Evolutionary conservation across 2,113 vertebrate species (phyloP).

Genomic region (Lutjanus erythropterus): DNA sequence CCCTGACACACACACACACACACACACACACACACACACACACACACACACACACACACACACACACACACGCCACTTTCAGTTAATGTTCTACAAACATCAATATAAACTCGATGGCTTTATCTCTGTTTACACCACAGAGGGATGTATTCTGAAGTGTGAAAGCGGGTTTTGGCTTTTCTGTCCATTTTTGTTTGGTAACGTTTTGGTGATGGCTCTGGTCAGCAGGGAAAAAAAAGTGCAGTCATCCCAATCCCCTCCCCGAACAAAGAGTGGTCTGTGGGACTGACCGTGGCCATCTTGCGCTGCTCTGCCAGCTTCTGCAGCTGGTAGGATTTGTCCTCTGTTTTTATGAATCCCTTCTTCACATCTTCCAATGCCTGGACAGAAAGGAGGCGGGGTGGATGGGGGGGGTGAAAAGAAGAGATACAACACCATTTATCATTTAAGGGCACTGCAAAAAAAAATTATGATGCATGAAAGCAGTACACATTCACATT

Average conservation of each 20-base stretch:
- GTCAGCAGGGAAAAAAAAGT: conserved; percentile 56
- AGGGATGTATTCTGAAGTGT: conserved; percentile 5
- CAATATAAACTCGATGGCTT: conserved; percentile 8
- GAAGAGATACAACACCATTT: conserved; percentile 45
- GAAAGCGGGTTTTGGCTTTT: conserved; percentile 27
- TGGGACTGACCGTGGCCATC: conserved; percentile 93
- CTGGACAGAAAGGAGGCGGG: conserved; percentile 75
- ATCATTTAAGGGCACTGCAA: conserved; percentile 9
- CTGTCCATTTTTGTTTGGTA: conserved; percentile 45
- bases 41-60: background rate
- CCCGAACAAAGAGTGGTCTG: conserved; percentile 76
- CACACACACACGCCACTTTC: background rate
- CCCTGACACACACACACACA: background rate
- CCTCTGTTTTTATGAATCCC: conserved; percentile 96
- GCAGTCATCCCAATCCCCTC: conserved; percentile 37
- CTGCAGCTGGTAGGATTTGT: conserved; percentile 98
- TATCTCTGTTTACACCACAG: conserved; percentile 11
- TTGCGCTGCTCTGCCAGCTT: conserved; percentile 97
- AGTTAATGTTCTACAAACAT: conserved; percentile 34
- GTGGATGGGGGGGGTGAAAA: background rate
- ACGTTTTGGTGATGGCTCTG: conserved; percentile 64
- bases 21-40: background rate
- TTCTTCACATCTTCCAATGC: conserved; percentile 97
- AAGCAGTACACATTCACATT: background rate
- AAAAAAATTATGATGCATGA: conserved; percentile 26